phyloP scores from a whole-genome alignment of 2,888 invertebrate species.

The Rotaria macrura region DNA sequence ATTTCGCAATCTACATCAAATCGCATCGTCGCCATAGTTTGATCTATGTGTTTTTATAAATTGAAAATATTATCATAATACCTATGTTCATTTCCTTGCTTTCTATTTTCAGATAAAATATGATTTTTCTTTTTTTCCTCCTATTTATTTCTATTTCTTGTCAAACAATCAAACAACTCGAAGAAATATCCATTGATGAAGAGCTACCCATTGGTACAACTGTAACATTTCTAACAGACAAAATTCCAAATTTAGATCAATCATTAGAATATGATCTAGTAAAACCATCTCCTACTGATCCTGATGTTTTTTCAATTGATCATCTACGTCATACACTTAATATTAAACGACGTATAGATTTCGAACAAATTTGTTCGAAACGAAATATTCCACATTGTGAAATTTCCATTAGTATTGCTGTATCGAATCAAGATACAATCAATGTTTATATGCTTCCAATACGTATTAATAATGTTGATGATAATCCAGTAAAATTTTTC shows the following conservation, averaged over 20 bases:
- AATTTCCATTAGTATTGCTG: neutral
- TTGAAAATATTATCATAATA: too few relatives aligned
- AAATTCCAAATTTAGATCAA: conserved; percentile 18
- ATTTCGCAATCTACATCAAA: too few relatives aligned
- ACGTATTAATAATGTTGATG: neutral
- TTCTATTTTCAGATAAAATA: neutral
- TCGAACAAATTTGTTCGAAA: neutral
- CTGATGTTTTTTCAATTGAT: neutral
- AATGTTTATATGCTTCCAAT: neutral
- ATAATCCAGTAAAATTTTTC: neutral
- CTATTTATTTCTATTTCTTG: neutral
- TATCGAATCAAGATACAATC: neutral
- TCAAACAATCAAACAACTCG: neutral
- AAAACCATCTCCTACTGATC: neutral
- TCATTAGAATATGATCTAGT: neutral
- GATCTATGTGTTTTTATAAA: too few relatives aligned
- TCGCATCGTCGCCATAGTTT: too few relatives aligned
- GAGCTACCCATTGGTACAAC: neutral
- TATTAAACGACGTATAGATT: neutral
- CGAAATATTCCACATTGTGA: neutral
- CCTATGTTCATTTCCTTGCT: too few relatives aligned
- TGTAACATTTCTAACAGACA: neutral
- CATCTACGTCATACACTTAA: neutral
- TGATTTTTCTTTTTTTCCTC: neutral
- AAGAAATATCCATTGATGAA: neutral